A percentile compares a stretch with the other conserved stretches of the same genome.
These are phyloP conservation scores for Sebastes schlegelii DNA, from an alignment of 2,113 vertebrate species.

Conservation along the genomic window DNA sequence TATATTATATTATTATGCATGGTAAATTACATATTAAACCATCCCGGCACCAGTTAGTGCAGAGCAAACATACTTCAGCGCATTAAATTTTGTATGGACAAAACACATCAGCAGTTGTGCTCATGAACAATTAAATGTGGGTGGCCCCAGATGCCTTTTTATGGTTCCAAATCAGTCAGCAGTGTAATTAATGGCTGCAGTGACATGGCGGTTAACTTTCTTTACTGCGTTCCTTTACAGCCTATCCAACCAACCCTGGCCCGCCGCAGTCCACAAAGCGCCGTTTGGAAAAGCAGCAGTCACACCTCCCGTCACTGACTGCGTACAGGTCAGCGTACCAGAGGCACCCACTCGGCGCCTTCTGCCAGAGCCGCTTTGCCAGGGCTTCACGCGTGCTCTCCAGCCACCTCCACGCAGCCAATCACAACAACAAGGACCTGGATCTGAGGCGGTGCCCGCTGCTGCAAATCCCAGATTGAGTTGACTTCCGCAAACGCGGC, in stretches of 20 bases:
- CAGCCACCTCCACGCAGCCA: constrained; percentile 65
- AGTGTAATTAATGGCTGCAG: constrained; percentile 68
- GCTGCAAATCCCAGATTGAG: constrained; percentile 68
- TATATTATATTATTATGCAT: constrained; percentile 3
- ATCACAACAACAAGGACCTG: constrained; percentile 70
- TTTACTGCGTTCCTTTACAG: constrained; percentile 68
- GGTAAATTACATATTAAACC: constrained; percentile 38
- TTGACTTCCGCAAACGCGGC: constrained; percentile 36
- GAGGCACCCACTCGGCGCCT: constrained; percentile 60
- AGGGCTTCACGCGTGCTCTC: constrained; percentile 65
- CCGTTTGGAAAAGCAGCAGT: constrained; percentile 47
- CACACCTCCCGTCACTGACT: constrained; percentile 51
- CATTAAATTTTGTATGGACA: constrained; percentile 32
- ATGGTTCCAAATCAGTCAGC: constrained; percentile 71
- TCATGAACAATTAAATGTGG: constrained; percentile 54
- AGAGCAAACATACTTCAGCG: constrained; percentile 13
- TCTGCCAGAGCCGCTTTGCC: constrained; percentile 63
- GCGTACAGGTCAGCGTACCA: constrained; percentile 74
- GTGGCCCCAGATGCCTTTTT: constrained; percentile 46
- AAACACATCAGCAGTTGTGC: constrained; percentile 42
- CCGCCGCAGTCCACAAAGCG: constrained; percentile 68
- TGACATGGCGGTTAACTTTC: constrained; percentile 58
- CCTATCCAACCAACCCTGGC: constrained; percentile 85
- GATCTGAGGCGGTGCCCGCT: constrained; percentile 51
- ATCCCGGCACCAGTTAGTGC: constrained; percentile 1